These are phyloP conservation scores for Slavum lentiscoides DNA, from an alignment of 2,888 invertebrate genomes.

Conservation along the genomic window DNA sequence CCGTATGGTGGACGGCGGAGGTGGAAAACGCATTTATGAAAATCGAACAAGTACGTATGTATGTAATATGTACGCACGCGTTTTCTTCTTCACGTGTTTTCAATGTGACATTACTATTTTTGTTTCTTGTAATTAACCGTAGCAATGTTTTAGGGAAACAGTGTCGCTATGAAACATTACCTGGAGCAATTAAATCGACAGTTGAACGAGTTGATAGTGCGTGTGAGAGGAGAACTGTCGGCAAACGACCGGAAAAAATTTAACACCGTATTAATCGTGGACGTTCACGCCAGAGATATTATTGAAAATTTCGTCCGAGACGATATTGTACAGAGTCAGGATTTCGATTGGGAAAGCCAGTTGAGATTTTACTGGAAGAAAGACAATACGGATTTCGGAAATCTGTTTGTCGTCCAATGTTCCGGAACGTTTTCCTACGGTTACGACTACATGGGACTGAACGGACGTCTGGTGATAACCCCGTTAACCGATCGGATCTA, in stretches of 20 bases:
- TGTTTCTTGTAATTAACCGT: too few relatives aligned
- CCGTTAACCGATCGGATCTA: slow-evolving; percentile 91
- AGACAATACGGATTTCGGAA: slow-evolving; percentile 66
- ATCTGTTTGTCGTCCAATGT: slow-evolving; percentile 81
- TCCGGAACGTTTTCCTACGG: slow-evolving; percentile 87
- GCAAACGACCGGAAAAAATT: slow-evolving; percentile 85
- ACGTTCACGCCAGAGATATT: slow-evolving; percentile 90
- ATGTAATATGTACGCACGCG: too few relatives aligned
- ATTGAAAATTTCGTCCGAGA: slow-evolving; percentile 70
- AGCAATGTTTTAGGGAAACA: slow-evolving; percentile 66
- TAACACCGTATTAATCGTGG: slow-evolving; percentile 85
- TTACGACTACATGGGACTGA: slow-evolving; percentile 93
- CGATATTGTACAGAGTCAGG: slow-evolving; percentile 79
- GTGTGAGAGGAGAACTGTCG: slow-evolving; percentile 68
- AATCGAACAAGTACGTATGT: slow-evolving; percentile 63
- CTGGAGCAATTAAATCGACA: slow-evolving; percentile 78
- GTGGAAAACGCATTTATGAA: slow-evolving; percentile 85
- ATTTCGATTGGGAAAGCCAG: slow-evolving; percentile 95
- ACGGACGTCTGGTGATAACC: slow-evolving; percentile 87
- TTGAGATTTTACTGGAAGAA: slow-evolving; percentile 89
- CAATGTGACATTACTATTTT: not conserved
- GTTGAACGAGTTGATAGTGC: slow-evolving; percentile 78
- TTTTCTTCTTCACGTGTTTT: not conserved
- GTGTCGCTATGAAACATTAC: slow-evolving; percentile 89
- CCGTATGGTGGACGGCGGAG: slow-evolving; percentile 95